Evolutionary conservation across 2,113 vertebrate species (phyloP), one percentile per base, ranked within the genome.

Genomic region (Elephas maximus): DNA sequence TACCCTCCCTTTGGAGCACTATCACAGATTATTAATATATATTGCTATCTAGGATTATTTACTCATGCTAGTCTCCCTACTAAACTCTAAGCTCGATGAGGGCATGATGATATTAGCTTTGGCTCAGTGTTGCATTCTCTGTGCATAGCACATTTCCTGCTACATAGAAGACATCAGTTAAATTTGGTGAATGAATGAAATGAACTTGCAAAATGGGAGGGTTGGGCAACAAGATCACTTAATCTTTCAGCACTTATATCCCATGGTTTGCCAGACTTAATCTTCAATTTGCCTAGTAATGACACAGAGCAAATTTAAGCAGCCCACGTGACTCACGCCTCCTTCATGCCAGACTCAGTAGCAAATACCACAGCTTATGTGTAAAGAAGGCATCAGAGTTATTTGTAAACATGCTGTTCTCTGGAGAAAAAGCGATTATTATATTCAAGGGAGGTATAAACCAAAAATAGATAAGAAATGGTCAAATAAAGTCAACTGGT

Each of bases 391-490:
- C 51, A 26, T 87, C 71, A 51, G 53, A 82, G 93, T 93, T 95
- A 97, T 96, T 69, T 90, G 90, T 90, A 92, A 53, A 90, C 53
- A 63, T 79, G 15, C 77, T 93, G 26, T 48, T 91, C 84, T 93
- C 93, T 95, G 86, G 33, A 97, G 90, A 89, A 96, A 96, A 95
- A 96, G 71, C 37, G 89, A 91, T 81, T 80, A 74, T 79, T 81
- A 28, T 86, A 81, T 97, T 97, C 77, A 96, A 94, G 71, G 60
- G 51, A 90, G 24, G 37, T 80, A 67, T 71, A 96, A 92, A 90
- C 74, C 26, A 57, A 45, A 90, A 88, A 97, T 92, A 95, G 91
- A 81, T 41, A 67, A 67, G 57, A 91, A 53, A 76, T 80, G 37
- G 24, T 33, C 77, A 93, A 85, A 88, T 60, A 82, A 93, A 96